phyloP scores from a whole-genome alignment of 2,888 invertebrate species.

The Ectemnius cavifrons region DNA sequence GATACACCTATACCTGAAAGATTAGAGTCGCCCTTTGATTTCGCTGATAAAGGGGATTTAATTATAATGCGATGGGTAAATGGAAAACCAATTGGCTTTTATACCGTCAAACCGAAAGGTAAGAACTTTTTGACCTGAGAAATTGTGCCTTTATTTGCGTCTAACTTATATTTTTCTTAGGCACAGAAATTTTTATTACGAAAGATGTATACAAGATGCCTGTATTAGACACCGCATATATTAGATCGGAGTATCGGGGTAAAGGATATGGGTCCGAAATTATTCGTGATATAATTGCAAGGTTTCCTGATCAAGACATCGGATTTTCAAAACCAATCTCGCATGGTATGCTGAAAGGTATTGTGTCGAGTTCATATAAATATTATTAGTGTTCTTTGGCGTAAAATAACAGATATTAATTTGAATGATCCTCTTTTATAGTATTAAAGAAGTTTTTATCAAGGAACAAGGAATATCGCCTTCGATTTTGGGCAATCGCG shows the following conservation, averaged over 20 bases:
- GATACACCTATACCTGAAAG: constrained; percentile 63
- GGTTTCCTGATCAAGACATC: constrained; percentile 69
- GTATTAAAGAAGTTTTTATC: constrained; percentile 72
- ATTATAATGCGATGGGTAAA: constrained; percentile 66
- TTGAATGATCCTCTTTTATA: constrained; percentile 39
- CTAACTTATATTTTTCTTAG: constrained; percentile 47
- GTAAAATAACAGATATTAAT: background rate
- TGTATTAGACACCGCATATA: constrained; percentile 75
- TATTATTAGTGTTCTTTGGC: background rate
- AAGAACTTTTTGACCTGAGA: background rate
- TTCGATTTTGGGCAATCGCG: constrained; percentile 74
- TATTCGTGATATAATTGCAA: constrained; percentile 66
- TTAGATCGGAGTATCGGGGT: constrained; percentile 68
- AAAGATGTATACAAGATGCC: constrained; percentile 70
- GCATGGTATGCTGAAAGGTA: constrained; percentile 73
- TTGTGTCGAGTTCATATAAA: background rate
- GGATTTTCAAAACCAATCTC: constrained; percentile 77
- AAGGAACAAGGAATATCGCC: constrained; percentile 65
- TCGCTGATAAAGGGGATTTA: constrained; percentile 65
- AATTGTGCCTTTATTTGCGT: background rate
- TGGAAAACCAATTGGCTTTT: constrained; percentile 73
- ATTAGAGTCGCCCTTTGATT: constrained; percentile 66
- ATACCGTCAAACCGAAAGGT: constrained; percentile 76
- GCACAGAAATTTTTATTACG: constrained; percentile 64
- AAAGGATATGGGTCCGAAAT: constrained; percentile 71